Conservation (phyloP, 1,140 invertebrate genomes). For the Caerostris darwini region DNA sequence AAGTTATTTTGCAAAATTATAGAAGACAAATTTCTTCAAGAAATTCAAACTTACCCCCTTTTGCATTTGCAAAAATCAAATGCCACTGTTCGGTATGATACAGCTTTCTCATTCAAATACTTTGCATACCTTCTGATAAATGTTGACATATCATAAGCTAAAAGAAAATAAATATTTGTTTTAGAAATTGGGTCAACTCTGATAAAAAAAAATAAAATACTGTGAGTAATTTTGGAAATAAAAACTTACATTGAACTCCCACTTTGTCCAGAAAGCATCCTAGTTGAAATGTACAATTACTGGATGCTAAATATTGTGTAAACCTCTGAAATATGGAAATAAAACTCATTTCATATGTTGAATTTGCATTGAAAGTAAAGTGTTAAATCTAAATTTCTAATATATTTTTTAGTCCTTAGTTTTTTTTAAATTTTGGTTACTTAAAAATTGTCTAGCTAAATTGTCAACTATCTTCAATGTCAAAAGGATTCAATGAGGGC, state of each 20-base stretch:
- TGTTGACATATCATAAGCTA: constrained; percentile 99
- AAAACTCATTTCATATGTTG: not conserved
- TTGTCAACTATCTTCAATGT: too few relatives aligned
- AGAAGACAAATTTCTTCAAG: too few relatives aligned
- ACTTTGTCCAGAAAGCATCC: constrained; percentile 97
- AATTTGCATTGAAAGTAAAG: not conserved
- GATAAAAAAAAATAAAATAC: not conserved
- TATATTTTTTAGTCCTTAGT: too few relatives aligned
- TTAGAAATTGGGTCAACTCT: not conserved
- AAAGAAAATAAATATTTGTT: not conserved
- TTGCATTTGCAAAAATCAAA: constrained; percentile 99
- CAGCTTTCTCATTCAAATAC: constrained; percentile 99
- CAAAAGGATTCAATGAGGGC: too few relatives aligned
- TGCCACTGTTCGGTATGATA: constrained; percentile 98
- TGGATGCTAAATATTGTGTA: constrained; percentile 99
- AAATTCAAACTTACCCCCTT: constrained; percentile 89
- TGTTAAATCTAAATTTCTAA: too few relatives aligned
- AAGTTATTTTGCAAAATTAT: too few relatives aligned
- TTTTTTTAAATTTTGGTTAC: too few relatives aligned
- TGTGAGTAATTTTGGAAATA: not conserved
- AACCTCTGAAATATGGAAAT: constrained; percentile 90
- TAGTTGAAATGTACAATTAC: constrained; percentile 99
- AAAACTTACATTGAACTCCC: constrained; percentile 92
- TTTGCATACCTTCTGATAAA: constrained; percentile 99
- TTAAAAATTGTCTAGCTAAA: too few relatives aligned